These are phyloP conservation scores for Morpho helenor DNA, from an alignment of 2,888 invertebrate species.

Conservation along the genomic window DNA sequence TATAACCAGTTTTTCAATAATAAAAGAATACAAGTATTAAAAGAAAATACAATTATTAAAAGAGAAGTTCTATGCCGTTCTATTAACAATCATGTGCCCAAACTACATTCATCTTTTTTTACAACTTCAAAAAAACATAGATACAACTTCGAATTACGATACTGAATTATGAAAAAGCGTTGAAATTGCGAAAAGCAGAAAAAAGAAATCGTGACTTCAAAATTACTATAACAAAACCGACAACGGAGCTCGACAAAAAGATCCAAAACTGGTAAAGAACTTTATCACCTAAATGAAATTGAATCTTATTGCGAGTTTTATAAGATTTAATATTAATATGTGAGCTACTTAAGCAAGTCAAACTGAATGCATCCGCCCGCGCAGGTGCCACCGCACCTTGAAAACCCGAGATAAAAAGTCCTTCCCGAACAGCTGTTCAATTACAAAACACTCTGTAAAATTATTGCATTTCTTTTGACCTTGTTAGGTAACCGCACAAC, in stretches of 20 bases:
- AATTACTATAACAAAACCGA: slow-evolving; percentile 7
- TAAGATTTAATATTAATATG: slow-evolving; percentile 8
- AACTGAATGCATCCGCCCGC: slow-evolving; percentile 22
- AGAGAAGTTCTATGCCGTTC: too few relatives aligned
- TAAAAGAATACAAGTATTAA: too few relatives aligned
- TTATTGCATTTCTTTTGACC: slow-evolving; percentile 2
- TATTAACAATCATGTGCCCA: too few relatives aligned
- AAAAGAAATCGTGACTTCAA: slow-evolving; percentile 4
- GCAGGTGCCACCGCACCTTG: slow-evolving; percentile 30
- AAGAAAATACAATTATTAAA: too few relatives aligned
- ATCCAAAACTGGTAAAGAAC: neutral
- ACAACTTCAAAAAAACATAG: neutral
- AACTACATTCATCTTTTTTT: too few relatives aligned
- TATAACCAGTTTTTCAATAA: too few relatives aligned
- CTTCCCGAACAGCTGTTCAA: slow-evolving; percentile 30
- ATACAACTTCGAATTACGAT: slow-evolving; percentile 1
- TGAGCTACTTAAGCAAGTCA: slow-evolving; percentile 7
- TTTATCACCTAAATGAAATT: slow-evolving; percentile 1
- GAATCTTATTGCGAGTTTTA: slow-evolving; percentile 4
- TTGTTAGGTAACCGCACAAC: neutral
- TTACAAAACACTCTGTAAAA: slow-evolving; percentile 2
- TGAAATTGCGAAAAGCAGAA: slow-evolving; percentile 2
- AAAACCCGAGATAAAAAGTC: slow-evolving; percentile 23
- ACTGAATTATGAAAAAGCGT: slow-evolving; percentile 1
- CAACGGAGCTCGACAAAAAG: slow-evolving; percentile 6